Conservation (phyloP, 2,888 invertebrate species). For the Phyto melanocephala region DNA sequence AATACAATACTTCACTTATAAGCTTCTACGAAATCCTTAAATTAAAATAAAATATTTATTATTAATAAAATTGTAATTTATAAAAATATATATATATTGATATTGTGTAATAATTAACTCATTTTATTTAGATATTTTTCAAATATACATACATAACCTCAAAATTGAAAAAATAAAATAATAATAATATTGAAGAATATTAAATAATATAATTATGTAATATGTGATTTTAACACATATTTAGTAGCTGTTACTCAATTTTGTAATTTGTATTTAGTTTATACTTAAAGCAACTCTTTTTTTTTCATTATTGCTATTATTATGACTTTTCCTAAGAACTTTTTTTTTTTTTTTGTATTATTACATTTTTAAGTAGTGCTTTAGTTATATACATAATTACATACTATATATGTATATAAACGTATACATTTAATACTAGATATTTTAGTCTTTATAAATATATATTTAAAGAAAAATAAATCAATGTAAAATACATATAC, state of each 20-base stretch:
- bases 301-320: too few relatives aligned
- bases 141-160: not conserved
- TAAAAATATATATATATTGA: constrained; percentile 8
- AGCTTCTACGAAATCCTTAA: not conserved
- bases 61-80: not conserved
- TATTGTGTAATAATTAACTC: constrained; percentile 34
- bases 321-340: not conserved
- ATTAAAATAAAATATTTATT: not conserved
- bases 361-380: constrained; percentile 41
- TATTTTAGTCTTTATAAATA: constrained; percentile 24
- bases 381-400: constrained; percentile 56
- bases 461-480: not conserved
- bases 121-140: not conserved
- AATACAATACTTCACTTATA: not conserved
- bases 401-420: constrained; percentile 4
- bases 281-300: too few relatives aligned
- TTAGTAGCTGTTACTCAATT: constrained; percentile 29
- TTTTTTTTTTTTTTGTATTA: not conserved
- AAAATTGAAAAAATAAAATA: too few relatives aligned
- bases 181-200: not conserved
- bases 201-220: not conserved
- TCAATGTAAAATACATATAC: constrained; percentile 44
- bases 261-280: constrained; percentile 23
- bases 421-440: constrained; percentile 19
- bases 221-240: constrained; percentile 52